These are phyloP conservation scores for Dorcus parallelipipedus DNA, from an alignment of 2,888 invertebrate species.

Conservation along the genomic window DNA sequence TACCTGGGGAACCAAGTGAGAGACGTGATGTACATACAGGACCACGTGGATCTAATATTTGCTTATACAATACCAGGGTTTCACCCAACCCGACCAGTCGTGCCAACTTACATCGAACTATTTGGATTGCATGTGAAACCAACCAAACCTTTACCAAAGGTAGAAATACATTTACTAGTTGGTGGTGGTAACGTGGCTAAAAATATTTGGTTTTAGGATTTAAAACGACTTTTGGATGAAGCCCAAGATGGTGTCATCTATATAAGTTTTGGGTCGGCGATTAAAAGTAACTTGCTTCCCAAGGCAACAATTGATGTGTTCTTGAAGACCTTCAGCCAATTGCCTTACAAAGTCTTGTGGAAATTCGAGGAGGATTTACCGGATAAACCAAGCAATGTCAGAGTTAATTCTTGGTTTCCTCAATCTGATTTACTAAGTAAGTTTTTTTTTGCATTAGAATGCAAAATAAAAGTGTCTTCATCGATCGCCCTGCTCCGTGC, in stretches of 20 bases:
- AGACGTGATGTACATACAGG: not conserved
- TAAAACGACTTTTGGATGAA: conserved; percentile 33
- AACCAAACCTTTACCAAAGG: conserved; percentile 18
- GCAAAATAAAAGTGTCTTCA: not conserved
- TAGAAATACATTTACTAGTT: conserved; percentile 1
- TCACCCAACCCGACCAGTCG: conserved; percentile 17
- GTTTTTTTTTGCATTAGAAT: not conserved
- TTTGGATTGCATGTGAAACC: conserved; percentile 20
- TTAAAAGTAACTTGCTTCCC: conserved; percentile 31
- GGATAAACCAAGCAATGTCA: conserved; percentile 16
- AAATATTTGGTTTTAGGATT: conserved; percentile 24
- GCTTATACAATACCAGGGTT: conserved; percentile 22
- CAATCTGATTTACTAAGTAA: conserved; percentile 6
- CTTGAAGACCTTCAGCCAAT: conserved; percentile 31
- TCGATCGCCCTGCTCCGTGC: too few relatives aligned
- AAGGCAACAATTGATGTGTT: conserved; percentile 27
- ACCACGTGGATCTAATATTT: conserved; percentile 17
- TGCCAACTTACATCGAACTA: conserved; percentile 20
- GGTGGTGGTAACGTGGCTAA: not conserved
- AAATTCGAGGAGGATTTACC: conserved; percentile 35
- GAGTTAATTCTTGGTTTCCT: conserved; percentile 18
- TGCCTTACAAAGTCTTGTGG: conserved; percentile 38
- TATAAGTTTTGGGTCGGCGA: conserved; percentile 40
- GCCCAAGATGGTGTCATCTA: conserved; percentile 36
- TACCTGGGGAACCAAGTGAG: conserved; percentile 2